Evolutionary conservation across 2,888 invertebrate species (phyloP).

Genomic region (Podabrus alpinus): DNA sequence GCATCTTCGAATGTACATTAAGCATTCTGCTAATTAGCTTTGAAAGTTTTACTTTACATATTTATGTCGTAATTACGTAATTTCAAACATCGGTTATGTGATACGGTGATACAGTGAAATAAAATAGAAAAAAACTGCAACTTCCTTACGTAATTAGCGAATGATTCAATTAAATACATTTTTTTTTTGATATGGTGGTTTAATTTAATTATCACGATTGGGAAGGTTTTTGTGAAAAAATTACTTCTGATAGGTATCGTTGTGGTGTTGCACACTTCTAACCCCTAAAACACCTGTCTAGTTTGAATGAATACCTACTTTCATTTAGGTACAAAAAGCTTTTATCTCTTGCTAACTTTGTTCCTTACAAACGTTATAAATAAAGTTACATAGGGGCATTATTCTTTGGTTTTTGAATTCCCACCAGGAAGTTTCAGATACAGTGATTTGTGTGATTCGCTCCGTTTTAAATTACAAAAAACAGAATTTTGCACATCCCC

Average conservation of each 20-base stretch:
- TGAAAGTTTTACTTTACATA: neutral
- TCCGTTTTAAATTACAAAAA: neutral
- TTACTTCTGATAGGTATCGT: neutral
- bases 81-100: neutral
- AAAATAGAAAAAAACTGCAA: neutral
- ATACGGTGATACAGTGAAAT: neutral
- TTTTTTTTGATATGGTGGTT: neutral
- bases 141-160: neutral
- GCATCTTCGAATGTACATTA: neutral
- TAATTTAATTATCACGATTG: neutral
- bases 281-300: neutral
- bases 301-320: neutral
- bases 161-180: neutral
- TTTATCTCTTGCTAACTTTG: conserved; percentile 2
- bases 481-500: neutral
- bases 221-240: neutral
- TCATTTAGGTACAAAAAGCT: conserved; percentile 2
- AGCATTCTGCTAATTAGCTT: neutral
- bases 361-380: conserved; percentile 2
- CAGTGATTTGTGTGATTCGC: neutral
- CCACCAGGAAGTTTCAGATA: neutral
- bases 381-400: conserved; percentile 1
- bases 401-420: neutral
- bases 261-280: neutral
- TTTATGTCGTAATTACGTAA: neutral